A percentile compares a stretch with the other conserved stretches of the same genome.
These are phyloP conservation scores for Trissoscelio sp. DNA, from an alignment of 2,888 invertebrate genomes.

Conservation along the genomic window DNA sequence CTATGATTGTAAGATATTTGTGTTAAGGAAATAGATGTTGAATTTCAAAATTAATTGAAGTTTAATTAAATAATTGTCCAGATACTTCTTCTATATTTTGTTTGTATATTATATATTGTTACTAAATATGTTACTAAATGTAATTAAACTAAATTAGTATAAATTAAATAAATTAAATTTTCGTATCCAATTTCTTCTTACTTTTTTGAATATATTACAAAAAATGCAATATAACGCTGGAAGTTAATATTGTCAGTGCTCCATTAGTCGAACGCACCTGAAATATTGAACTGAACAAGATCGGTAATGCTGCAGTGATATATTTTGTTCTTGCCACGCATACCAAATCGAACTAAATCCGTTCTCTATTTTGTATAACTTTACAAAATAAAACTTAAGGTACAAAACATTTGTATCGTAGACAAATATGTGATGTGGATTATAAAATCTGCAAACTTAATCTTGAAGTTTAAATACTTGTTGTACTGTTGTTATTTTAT, in stretches of 20 bases:
- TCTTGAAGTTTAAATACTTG: background rate
- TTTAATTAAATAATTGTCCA: too few species aligned
- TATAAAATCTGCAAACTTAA: background rate
- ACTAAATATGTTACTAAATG: too few species aligned
- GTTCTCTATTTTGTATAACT: background rate
- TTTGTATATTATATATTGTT: too few species aligned
- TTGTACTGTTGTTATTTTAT: background rate
- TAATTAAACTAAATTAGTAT: too few species aligned
- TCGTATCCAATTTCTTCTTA: too few species aligned
- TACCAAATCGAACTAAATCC: constrained; percentile 15
- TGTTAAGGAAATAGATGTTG: too few species aligned
- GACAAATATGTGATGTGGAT: background rate
- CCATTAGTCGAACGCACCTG: background rate
- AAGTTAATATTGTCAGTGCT: constrained; percentile 5
- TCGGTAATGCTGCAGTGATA: constrained; percentile 12
- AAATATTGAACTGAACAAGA: constrained; percentile 15
- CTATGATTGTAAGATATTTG: too few species aligned
- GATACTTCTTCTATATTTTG: too few species aligned
- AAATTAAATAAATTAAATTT: too few species aligned
- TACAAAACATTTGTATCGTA: constrained; percentile 1
- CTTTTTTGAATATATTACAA: too few species aligned
- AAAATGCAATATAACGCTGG: background rate
- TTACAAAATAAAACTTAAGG: background rate
- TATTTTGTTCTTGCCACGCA: background rate
- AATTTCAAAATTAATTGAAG: too few species aligned